Evolutionary conservation across 2,797 vertebrate genomes (phyloP).

Genomic region (Ispidina picta): DNA sequence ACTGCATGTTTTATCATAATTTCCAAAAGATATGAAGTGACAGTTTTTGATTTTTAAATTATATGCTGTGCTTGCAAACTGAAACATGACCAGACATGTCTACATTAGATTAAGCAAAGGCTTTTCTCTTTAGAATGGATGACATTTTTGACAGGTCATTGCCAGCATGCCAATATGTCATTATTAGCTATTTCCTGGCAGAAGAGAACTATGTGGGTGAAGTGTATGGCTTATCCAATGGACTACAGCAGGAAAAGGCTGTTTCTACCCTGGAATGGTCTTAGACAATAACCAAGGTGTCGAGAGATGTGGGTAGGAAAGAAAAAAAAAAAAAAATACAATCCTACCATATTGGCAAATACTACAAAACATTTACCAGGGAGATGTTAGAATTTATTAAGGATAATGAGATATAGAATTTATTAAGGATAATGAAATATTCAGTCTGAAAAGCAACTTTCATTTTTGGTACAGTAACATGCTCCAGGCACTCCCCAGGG

Average conservation of each 20-base stretch:
- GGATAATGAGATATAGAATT: not conserved
- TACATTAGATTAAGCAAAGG: not conserved
- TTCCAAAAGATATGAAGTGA: not conserved
- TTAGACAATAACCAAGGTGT: not conserved
- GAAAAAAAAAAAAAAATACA: not conserved
- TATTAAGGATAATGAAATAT: not conserved
- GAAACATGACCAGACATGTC: not conserved
- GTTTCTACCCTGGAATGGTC: not conserved
- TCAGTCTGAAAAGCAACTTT: constrained; percentile 13
- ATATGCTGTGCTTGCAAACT: not conserved
- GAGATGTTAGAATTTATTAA: constrained; percentile 28
- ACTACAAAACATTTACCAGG: not conserved
- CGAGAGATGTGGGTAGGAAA: not conserved
- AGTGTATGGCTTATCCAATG: not conserved
- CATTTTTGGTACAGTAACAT: constrained; percentile 40
- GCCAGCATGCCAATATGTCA: not conserved
- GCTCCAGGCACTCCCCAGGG: constrained; percentile 45
- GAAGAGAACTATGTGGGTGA: not conserved
- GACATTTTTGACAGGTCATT: not conserved
- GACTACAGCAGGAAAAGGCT: not conserved
- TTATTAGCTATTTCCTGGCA: not conserved
- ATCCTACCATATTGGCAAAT: not conserved
- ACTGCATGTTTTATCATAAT: not conserved
- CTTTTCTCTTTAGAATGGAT: not conserved
- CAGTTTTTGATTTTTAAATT: not conserved